Evolutionary conservation across 2,888 invertebrate genomes (phyloP).

Genomic region (Ornithoptera alexandrae): DNA sequence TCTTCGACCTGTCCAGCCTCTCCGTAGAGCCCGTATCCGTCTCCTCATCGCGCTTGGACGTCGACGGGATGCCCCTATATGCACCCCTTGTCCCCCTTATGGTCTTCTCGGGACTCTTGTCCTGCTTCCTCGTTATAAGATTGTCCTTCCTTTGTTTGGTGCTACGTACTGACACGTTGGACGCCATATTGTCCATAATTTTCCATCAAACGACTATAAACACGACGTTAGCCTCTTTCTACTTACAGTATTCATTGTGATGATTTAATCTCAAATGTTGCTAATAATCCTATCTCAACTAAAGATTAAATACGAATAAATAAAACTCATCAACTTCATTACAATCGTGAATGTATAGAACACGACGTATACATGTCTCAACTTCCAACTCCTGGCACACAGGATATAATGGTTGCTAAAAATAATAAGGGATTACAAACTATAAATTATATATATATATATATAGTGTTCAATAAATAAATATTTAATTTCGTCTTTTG

Average conservation of each 20-base stretch:
- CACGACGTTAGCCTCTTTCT: conserved; percentile 31
- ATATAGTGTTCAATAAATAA: conserved; percentile 57
- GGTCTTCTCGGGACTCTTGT: conserved; percentile 76
- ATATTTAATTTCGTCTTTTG: conserved; percentile 76
- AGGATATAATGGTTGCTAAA: conserved; percentile 41
- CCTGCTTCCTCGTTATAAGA: conserved; percentile 74
- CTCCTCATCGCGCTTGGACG: conserved; percentile 69
- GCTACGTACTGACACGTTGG: conserved; percentile 65
- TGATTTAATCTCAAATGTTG: conserved; percentile 32
- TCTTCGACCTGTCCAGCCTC: conserved; percentile 76
- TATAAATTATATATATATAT: conserved; percentile 47
- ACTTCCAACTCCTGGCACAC: conserved; percentile 11
- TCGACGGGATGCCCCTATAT: conserved; percentile 67
- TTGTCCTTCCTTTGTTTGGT: conserved; percentile 75
- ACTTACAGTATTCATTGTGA: conserved; percentile 38
- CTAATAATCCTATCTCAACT: conserved; percentile 32
- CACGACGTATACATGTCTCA: conserved; percentile 31
- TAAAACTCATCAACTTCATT: conserved; percentile 35
- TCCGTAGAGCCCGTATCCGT: conserved; percentile 68
- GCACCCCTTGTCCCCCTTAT: conserved; percentile 72
- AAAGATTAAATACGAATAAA: conserved; percentile 35
- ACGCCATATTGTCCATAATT: conserved; percentile 76
- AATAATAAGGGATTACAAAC: conserved; percentile 52
- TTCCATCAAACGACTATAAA: conserved; percentile 49
- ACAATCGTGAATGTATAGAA: conserved; percentile 36